Percentiles rank a stretch among this genome's conserved stretches.
Conservation (phyloP, 2,888 invertebrate species). For the Pandemis heparana region DNA sequence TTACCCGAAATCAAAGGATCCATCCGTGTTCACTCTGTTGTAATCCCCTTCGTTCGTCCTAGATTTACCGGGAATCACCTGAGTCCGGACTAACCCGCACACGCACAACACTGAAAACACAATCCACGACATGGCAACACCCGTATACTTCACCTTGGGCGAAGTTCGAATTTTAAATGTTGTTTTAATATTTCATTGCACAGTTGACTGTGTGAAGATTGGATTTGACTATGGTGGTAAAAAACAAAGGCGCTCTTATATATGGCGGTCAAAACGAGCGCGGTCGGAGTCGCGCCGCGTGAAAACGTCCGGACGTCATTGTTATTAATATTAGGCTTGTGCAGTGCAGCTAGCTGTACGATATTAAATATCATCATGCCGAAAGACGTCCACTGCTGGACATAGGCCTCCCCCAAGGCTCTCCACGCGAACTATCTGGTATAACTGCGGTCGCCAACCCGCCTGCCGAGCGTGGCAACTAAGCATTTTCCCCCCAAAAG, state of each 20-base stretch:
- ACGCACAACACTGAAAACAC: constrained; percentile 71
- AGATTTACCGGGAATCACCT: constrained; percentile 78
- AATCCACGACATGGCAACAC: constrained; percentile 72
- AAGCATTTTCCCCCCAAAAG: too few relatives aligned
- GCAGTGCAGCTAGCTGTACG: constrained; percentile 48
- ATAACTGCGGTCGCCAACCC: too few relatives aligned
- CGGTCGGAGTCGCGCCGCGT: constrained; percentile 73
- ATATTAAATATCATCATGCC: not conserved
- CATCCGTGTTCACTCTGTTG: constrained; percentile 89
- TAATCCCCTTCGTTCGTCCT: constrained; percentile 85
- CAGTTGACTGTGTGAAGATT: constrained; percentile 57
- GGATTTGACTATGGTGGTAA: constrained; percentile 72
- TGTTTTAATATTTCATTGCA: constrained; percentile 55
- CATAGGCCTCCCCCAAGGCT: too few relatives aligned
- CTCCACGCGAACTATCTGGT: too few relatives aligned
- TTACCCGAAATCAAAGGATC: constrained; percentile 91
- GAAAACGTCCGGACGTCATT: constrained; percentile 84
- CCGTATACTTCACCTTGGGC: constrained; percentile 27
- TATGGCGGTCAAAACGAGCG: constrained; percentile 79
- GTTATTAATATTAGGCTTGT: constrained; percentile 70
- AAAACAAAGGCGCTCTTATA: constrained; percentile 79
- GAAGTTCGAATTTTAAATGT: constrained; percentile 38
- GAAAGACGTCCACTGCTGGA: too few relatives aligned
- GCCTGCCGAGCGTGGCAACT: too few relatives aligned
- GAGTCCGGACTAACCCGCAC: constrained; percentile 73